Percentiles rank a stretch among this genome's conserved stretches.
These are phyloP conservation scores for Ganaspis brasiliensis DNA, from an alignment of 2,888 invertebrate genomes.

Conservation along the genomic window DNA sequence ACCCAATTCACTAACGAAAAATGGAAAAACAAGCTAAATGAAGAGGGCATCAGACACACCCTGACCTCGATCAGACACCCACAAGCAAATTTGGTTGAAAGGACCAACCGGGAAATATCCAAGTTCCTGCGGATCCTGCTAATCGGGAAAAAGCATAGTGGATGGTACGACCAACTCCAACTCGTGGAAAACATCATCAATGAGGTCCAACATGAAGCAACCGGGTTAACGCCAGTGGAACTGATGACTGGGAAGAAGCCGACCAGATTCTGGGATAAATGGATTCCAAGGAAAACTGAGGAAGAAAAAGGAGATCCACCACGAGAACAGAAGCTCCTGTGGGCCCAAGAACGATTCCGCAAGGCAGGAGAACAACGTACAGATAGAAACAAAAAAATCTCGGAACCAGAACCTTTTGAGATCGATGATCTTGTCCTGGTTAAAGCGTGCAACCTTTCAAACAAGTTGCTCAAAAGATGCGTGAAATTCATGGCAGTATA, in stretches of 20 bases:
- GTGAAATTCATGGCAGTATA: not conserved
- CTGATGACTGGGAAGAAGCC: not conserved
- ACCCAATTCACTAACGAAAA: conserved; percentile 46
- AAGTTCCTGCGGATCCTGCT: conserved; percentile 18
- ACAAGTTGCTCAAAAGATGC: not conserved
- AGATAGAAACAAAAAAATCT: too few species aligned
- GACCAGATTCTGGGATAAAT: not conserved
- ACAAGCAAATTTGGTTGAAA: too few species aligned
- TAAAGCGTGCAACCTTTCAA: not conserved
- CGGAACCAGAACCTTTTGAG: not conserved
- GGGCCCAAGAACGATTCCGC: not conserved
- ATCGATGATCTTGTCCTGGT: not conserved
- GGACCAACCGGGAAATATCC: too few species aligned
- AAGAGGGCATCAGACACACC: conserved; percentile 29
- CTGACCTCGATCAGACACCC: conserved; percentile 44
- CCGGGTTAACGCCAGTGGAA: not conserved
- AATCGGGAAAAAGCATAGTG: not conserved
- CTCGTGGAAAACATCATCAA: conserved; percentile 30
- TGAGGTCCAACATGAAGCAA: conserved; percentile 26
- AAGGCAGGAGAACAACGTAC: not conserved
- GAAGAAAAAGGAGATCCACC: too few species aligned
- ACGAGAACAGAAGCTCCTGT: not conserved
- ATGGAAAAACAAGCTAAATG: conserved; percentile 28
- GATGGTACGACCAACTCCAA: not conserved
- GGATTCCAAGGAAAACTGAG: not conserved